Evolutionary conservation across 2,888 invertebrate genomes (phyloP), one percentile per base, ranked within the genome.

Genomic region (Drosophila birchii): DNA sequence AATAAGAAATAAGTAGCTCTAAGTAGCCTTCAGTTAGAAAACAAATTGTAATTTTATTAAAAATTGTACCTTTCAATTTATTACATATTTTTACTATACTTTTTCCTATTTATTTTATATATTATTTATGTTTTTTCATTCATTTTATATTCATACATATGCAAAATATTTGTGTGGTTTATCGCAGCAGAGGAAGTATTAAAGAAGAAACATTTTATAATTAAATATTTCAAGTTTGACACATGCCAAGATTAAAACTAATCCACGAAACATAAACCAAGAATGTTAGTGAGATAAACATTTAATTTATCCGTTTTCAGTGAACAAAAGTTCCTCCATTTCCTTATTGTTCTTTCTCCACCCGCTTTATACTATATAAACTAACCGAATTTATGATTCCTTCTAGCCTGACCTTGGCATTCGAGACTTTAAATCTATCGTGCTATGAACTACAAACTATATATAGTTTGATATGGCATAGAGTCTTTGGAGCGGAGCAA

Each of bases 391-490:
- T 82, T 72, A 81, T 75, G 66, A 45, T 38, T 16, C 51, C 53
- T 44, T 56, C 43, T n/a, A 29, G 29, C 39, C 44, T 74, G 79
- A 84, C 85, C 81, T 86, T 86, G 85, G 57, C 75, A 84, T 78
- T 86, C 47, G 44, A 73, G 78, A 67, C 57, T 72, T 81, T 74
- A 79, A 81, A 59, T 56, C 67, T 57, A n/a, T 69, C n/a, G 70
- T 32, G 36, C 68, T 64, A 23, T 45, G 39, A 44, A 64, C 41
- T 47, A 41, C 18, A 51, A 36, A 34, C 57, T 56, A 29, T 49
- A 51, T 54, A 55, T 51, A 66, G 44, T 59, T 34, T 38, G 53
- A 44, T 54, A 71, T 60, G 18, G 41, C 36, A 44, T 20, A 32
- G 41, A 54, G 60, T 71, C 39, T 43, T 38, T 51, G 43, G 12